Conservation (phyloP, 2,113 vertebrate species). For the Columba janthina region DNA sequence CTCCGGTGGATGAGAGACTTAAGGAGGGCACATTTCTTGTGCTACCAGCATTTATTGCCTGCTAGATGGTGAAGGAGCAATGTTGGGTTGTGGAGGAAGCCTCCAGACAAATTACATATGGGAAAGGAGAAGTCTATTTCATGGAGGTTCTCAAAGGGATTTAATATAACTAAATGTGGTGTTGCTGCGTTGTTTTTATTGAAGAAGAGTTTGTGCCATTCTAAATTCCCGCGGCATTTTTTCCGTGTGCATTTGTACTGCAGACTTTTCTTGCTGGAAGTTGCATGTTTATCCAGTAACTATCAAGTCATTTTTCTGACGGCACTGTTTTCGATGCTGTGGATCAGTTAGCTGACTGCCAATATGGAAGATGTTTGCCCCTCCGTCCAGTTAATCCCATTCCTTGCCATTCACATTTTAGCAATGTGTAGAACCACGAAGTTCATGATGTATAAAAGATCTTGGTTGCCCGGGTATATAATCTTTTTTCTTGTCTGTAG, state of each 20-base stretch:
- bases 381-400: constrained; percentile 71
- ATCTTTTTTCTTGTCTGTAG: constrained; percentile 71
- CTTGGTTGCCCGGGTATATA: neutral
- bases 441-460: neutral
- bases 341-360: constrained; percentile 73
- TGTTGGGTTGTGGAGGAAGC: neutral
- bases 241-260: neutral
- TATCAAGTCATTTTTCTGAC: constrained; percentile 36
- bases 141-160: neutral
- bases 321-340: constrained; percentile 64
- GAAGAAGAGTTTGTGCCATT: neutral
- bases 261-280: neutral
- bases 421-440: constrained; percentile 43
- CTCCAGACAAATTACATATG: neutral
- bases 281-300: constrained; percentile 36
- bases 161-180: neutral
- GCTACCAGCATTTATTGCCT: neutral
- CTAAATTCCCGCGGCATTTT: neutral
- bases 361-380: constrained; percentile 83
- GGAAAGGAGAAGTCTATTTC: neutral
- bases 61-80: neutral
- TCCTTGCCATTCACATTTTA: constrained; percentile 73
- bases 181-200: neutral
- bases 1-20: neutral
- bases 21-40: neutral